phyloP scores from a whole-genome alignment of 1,140 invertebrate genomes.

The Drosophila serrata region DNA sequence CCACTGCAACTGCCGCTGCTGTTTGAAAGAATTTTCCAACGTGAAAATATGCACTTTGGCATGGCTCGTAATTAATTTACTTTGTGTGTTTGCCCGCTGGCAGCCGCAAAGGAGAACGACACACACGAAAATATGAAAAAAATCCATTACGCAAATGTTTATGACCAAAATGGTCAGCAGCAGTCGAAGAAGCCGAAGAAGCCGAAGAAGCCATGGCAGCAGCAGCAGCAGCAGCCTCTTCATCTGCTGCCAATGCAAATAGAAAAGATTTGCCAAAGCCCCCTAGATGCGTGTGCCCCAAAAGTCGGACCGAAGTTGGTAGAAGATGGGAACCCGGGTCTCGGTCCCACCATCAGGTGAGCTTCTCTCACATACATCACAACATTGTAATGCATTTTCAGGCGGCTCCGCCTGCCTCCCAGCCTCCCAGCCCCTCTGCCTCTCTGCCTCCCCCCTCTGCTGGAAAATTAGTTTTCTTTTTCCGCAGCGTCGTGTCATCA shows the following conservation, averaged over 20 bases:
- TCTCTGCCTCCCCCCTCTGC: background rate
- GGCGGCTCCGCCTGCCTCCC: conserved; percentile 5
- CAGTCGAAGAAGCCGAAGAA: conserved; percentile 31
- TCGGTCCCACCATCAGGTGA: conserved; percentile 15
- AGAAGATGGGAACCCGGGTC: conserved; percentile 48
- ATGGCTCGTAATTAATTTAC: conserved; percentile 82
- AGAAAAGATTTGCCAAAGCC: conserved; percentile 76
- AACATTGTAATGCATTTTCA: conserved; percentile 79
- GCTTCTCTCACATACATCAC: conserved; percentile 59
- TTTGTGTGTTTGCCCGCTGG: conserved; percentile 77
- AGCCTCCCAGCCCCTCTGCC: too few relatives aligned
- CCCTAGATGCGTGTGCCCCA: conserved; percentile 71
- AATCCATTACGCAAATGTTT: conserved; percentile 84
- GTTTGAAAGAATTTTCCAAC: conserved; percentile 45
- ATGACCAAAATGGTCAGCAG: conserved; percentile 83
- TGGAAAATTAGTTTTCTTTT: conserved; percentile 54
- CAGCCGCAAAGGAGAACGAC: conserved; percentile 60
- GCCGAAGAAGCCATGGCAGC: conserved; percentile 4
- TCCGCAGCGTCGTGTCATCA: conserved; percentile 42
- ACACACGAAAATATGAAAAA: conserved; percentile 71
- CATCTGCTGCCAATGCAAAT: conserved; percentile 72
- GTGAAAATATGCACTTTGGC: conserved; percentile 48
- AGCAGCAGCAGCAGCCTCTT: conserved; percentile 43
- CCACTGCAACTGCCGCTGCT: conserved; percentile 2
- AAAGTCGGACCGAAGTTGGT: conserved; percentile 19